Evolutionary conservation across 2,113 vertebrate genomes (phyloP), one percentile per base, ranked within the genome.

Genomic region (Jaculus jaculus): DNA sequence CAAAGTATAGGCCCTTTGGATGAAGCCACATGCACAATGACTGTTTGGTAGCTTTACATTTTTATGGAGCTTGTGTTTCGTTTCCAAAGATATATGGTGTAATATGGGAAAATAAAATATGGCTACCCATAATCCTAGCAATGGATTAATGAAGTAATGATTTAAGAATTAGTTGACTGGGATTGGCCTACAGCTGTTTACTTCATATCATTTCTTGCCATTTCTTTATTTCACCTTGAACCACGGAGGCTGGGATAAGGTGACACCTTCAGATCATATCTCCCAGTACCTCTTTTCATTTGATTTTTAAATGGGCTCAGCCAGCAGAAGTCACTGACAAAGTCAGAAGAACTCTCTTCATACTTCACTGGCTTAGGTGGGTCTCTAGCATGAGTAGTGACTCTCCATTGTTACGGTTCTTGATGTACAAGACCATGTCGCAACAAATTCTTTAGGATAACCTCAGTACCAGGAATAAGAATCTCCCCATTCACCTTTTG

Each of bases 141-240:
- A 39, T 34, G 20, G 11, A 23, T 60, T 17, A 12, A 8, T 23
- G 3, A 66, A 6, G 17, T 28, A 54, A 4, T 18, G 37, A 2
- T 18, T 68, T 30, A 32, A 37, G 1, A 1, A 3, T 21, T 2
- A 66, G 5, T 2, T 10, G 12, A 24, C 21, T 8, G 16, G 37
- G 75, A 30, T 24, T 7, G 3, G 37, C 7, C 17, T 16, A 28
- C 16, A 32, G 7, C 24, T 65, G 61, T 32, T 21, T 39, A 5
- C 23, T 32, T 28, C 61, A n/a, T 3, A 15, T 2, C 20, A 39
- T 20, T 3, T 3, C 13, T 83, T 61, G 26, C 12, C 37, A 39
- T 84, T 74, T 13, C n/a, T n/a, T 15, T 39, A 7, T 51, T 91
- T 34, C 75, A 21, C 3, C 20, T 30, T 71, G 15, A 84, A n/a